Evolutionary conservation across 2,888 invertebrate species (phyloP), one percentile per base, ranked within the genome.

Genomic region (Eupithecia subfuscata): DNA sequence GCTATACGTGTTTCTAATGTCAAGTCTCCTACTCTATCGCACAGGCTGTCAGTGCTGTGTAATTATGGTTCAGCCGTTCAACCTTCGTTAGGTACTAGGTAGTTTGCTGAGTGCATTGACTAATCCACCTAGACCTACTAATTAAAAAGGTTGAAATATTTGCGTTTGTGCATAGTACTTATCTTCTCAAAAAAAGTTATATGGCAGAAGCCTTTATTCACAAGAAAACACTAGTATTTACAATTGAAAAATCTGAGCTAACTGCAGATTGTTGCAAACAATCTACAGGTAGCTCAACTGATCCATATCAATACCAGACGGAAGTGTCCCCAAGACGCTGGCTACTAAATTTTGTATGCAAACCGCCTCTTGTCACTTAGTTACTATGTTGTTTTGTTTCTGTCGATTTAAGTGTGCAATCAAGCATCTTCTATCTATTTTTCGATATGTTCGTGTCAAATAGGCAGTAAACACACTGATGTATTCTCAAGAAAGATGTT

Each of bases 1-100:
- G 56, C 22, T 64, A 34, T 34, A 77, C 75, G 37, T 48, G 69
- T 70, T 56, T 56, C 12, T 64, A 25, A 67, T 64, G 71, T 68
- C 56, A 56, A 56, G 56, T 56, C 56, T 52, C 1, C 71, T 75
- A 64, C 69, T 71, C 70, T 72, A 22, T 30, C 34, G 69, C 69
- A 45, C 65, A 76, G 68, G 64, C 43, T 72, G 30, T 30, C 30
- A 30, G 30, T 30, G 30, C 30, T 30, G 70, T 30, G 63, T 73
- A 70, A 72, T 77, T 73, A 74, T 63, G 40, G 52, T 45, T 73
- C 40, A 56, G 67, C 37, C 22, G 43, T n/a, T 69, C 45, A 71
- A 67, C 74, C 75, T 77, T 74, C 67, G 69, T 48, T 52, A 67
- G 48, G 48, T 40, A n/a, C 16, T 69, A 22, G 43, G 25, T 68